phyloP scores from a whole-genome alignment of 2,797 vertebrate genomes.

The Chiropotes sagulatus region DNA sequence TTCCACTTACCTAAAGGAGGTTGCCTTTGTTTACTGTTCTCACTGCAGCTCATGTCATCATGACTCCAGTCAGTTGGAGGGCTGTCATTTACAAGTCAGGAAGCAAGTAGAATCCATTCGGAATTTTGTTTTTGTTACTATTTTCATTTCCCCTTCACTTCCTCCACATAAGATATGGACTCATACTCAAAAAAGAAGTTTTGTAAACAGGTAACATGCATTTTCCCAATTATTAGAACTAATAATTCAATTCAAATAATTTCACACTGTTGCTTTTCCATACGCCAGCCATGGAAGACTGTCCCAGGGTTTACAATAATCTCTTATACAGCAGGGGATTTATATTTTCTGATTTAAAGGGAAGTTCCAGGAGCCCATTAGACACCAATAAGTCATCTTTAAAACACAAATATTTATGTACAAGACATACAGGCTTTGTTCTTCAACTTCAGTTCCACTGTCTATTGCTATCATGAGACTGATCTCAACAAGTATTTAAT shows the following conservation, averaged over 20 bases:
- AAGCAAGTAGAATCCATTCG: conserved; percentile 8
- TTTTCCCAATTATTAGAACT: background rate
- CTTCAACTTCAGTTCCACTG: background rate
- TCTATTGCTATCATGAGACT: background rate
- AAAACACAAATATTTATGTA: background rate
- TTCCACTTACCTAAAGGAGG: conserved; percentile 8
- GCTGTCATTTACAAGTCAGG: conserved; percentile 45
- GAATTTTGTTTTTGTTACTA: background rate
- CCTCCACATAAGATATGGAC: background rate
- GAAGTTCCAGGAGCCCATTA: background rate
- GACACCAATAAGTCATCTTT: background rate
- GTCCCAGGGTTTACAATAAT: background rate
- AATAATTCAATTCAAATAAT: background rate
- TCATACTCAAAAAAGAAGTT: background rate
- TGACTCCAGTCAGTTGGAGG: conserved; percentile 34
- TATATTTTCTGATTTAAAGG: background rate
- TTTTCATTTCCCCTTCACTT: background rate
- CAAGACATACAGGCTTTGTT: background rate
- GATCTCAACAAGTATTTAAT: background rate
- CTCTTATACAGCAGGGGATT: background rate
- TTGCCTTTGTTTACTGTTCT: conserved; percentile 26
- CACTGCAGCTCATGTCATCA: conserved; percentile 10
- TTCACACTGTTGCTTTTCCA: background rate
- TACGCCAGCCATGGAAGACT: background rate
- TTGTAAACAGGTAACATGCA: conserved; percentile 1